These are phyloP conservation scores for Drosophila paramelanica DNA, from an alignment of 2,888 invertebrate species.

Conservation along the genomic window DNA sequence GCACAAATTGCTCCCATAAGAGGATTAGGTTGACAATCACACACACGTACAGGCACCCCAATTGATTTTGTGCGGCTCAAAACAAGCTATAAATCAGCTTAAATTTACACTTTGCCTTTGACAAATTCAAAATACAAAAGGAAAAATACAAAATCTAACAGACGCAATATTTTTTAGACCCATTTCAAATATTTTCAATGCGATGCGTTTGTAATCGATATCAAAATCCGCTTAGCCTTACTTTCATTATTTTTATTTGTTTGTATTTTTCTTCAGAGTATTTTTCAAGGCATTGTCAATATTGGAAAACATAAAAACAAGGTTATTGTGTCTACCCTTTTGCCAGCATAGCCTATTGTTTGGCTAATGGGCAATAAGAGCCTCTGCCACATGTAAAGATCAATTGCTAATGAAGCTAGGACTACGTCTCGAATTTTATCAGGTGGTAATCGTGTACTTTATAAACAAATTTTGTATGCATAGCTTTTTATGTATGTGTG, in stretches of 20 bases:
- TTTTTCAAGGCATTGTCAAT: constrained; percentile 26
- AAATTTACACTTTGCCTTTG: constrained; percentile 53
- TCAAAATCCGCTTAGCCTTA: constrained; percentile 54
- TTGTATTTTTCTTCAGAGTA: constrained; percentile 9
- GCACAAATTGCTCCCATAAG: constrained; percentile 67
- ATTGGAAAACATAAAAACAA: constrained; percentile 9
- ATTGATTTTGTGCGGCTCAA: constrained; percentile 26
- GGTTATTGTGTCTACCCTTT: not conserved
- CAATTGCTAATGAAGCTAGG: constrained; percentile 36
- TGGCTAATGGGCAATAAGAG: constrained; percentile 6
- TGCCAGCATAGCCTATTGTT: not conserved
- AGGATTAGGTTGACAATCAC: constrained; percentile 61
- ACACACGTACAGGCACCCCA: constrained; percentile 7
- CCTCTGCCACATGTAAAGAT: constrained; percentile 8
- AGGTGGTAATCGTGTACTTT: not conserved
- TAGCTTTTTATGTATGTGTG: not conserved
- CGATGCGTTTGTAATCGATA: constrained; percentile 48
- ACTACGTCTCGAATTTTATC: constrained; percentile 12
- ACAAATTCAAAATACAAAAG: constrained; percentile 16
- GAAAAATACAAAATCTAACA: constrained; percentile 18
- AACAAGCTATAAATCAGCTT: constrained; percentile 64
- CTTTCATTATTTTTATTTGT: constrained; percentile 28
- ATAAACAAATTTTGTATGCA: not conserved
- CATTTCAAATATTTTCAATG: constrained; percentile 13
- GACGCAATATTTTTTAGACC: constrained; percentile 15